Base-by-base conservation (phyloP, 1,140 invertebrate species). In the Temnothorax curvispinosus region DNA sequence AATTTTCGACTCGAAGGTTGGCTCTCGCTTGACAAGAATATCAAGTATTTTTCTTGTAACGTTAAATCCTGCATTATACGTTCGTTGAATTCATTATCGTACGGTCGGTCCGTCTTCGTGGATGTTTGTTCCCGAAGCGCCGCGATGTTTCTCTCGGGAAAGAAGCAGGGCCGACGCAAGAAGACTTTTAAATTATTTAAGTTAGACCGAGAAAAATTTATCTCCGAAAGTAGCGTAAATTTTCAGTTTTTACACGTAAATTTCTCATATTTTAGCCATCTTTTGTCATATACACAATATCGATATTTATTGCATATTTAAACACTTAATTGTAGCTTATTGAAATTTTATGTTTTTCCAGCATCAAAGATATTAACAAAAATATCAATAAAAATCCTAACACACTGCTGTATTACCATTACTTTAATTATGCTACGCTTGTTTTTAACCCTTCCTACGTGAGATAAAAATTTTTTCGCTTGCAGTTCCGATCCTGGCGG, bases 61-160 rank as follows among this genome's bases (percentile, higher is more conserved):
- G 41, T 75, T 60, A 84, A 84, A 74, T 75, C 69, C 41, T 44
- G 69, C 69, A 75, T 84, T 84, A 84, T 60, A 84, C 69, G 67
- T 82, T 58, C 69, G 80, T 82, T 74, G 54, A 75, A 84, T 84
- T 84, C 80, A 84, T 84, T 84, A 84, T 60, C 27, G 67, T 74
- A 50, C 27, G 11, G 54, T 35, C 52, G 18, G 41, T 35, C 52
- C 21, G 78, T 82, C 54, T 82, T 81, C 78, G 21, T 71, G 64
- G 47, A 47, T 72, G 65, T 58, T 72, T 74, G 41, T 74, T 32
- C 21, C 52, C 21, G 58, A 82, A 58, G 38, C 41, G 67, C 41
- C 11, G 38, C 27, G 67, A 58, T 56, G 27, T 47, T 74, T 21
- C 38, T 60, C 67, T 41, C 47, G 13, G n/a, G 41, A 9, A 71